phyloP scores from a whole-genome alignment of 2,113 vertebrate genomes.

The Panurus biarmicus region DNA sequence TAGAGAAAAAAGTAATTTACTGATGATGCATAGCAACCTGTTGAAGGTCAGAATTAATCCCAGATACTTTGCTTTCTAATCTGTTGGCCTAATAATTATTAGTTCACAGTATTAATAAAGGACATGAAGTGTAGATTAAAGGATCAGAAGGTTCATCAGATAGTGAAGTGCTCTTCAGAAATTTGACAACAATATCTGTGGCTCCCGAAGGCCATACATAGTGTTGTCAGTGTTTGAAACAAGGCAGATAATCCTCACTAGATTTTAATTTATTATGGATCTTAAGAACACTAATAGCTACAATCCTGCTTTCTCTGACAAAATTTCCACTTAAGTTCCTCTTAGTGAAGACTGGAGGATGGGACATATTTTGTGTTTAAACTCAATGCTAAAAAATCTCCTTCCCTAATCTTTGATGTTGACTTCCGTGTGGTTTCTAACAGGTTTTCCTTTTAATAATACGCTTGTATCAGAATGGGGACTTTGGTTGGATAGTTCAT shows the following conservation, averaged over 20 bases:
- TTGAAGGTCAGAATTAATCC: background rate
- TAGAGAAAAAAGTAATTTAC: background rate
- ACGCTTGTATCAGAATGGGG: background rate
- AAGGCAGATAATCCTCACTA: background rate
- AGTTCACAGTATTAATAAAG: background rate
- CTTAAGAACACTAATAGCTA: background rate
- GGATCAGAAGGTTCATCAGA: background rate
- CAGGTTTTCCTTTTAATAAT: background rate
- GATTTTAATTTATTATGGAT: background rate
- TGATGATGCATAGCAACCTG: background rate
- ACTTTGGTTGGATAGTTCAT: background rate
- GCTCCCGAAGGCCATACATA: background rate
- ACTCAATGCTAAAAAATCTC: background rate
- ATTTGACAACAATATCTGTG: background rate
- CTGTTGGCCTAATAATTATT: background rate
- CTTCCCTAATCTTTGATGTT: background rate
- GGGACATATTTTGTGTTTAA: background rate
- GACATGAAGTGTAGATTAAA: background rate
- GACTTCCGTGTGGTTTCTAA: background rate
- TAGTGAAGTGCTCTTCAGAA: background rate
- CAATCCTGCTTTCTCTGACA: background rate
- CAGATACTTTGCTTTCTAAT: background rate
- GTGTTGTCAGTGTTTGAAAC: background rate
- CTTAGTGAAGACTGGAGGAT: background rate
- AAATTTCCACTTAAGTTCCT: background rate